These are phyloP conservation scores for Tenualosa thibaudeaui DNA, from an alignment of 2,797 vertebrate species.

Conservation along the genomic window DNA sequence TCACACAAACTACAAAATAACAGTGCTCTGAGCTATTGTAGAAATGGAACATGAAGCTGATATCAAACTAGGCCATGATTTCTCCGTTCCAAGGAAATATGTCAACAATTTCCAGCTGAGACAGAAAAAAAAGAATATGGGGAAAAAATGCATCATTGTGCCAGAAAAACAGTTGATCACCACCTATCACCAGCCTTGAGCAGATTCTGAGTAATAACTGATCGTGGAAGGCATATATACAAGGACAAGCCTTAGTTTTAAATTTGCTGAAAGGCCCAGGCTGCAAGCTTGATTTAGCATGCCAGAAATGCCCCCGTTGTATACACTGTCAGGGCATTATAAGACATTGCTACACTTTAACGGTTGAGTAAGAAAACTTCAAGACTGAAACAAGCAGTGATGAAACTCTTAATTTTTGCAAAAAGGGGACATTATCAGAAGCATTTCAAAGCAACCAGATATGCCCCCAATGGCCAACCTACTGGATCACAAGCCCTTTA, in stretches of 20 bases:
- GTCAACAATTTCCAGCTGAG: slow-evolving; percentile 49
- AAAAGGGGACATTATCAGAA: no score
- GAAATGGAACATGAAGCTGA: slow-evolving; percentile 41
- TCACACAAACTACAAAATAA: slow-evolving; percentile 12
- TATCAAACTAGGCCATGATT: slow-evolving; percentile 24
- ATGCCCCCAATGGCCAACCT: background rate
- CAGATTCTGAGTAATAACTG: background rate
- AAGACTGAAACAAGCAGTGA: background rate
- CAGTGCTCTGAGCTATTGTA: slow-evolving; percentile 20
- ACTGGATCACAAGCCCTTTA: background rate
- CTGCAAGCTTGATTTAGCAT: background rate
- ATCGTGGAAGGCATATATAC: background rate
- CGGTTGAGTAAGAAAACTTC: background rate
- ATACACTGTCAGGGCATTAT: background rate
- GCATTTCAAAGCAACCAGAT: background rate
- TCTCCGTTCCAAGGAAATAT: slow-evolving; percentile 57
- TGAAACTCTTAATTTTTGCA: background rate
- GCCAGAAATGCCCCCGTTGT: background rate
- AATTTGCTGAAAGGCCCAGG: background rate
- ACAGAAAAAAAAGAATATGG: slow-evolving; percentile 22
- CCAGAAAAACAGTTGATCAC: slow-evolving; percentile 31
- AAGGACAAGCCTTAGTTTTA: background rate
- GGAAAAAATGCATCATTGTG: slow-evolving; percentile 33
- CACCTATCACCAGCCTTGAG: slow-evolving; percentile 13
- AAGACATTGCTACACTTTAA: background rate